These are phyloP conservation scores for Leucosticte australis DNA, from an alignment of 2,113 vertebrate genomes.

Conservation along the genomic window DNA sequence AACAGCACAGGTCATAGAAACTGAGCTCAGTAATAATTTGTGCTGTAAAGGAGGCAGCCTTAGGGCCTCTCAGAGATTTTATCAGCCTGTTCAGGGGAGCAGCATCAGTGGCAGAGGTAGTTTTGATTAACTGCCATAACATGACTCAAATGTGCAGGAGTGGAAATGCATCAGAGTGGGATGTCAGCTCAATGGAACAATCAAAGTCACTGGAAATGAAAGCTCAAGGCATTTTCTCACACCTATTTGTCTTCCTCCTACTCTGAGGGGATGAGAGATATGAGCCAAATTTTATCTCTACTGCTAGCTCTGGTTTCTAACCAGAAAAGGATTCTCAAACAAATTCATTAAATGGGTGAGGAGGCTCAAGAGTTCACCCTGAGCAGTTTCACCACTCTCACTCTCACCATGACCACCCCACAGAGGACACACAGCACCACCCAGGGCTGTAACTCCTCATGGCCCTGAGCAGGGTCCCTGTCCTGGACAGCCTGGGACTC, in stretches of 20 bases:
- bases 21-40: neutral
- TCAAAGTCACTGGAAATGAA: neutral
- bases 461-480: neutral
- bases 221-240: neutral
- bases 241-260: neutral
- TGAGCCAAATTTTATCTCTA: neutral
- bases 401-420: neutral
- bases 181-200: neutral
- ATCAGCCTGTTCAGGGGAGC: neutral
- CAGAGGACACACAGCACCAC: fast-evolving
- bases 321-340: neutral
- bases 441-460: neutral
- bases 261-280: neutral
- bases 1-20: neutral
- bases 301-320: neutral
- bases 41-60: neutral
- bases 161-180: neutral
- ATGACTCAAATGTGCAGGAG: neutral
- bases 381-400: neutral
- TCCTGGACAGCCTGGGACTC: neutral
- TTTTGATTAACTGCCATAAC: neutral
- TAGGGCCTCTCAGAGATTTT: neutral
- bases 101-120: neutral
- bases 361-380: neutral
- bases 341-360: neutral